phyloP scores from a whole-genome alignment of 2,797 vertebrate genomes.

The Psittacula echo region DNA sequence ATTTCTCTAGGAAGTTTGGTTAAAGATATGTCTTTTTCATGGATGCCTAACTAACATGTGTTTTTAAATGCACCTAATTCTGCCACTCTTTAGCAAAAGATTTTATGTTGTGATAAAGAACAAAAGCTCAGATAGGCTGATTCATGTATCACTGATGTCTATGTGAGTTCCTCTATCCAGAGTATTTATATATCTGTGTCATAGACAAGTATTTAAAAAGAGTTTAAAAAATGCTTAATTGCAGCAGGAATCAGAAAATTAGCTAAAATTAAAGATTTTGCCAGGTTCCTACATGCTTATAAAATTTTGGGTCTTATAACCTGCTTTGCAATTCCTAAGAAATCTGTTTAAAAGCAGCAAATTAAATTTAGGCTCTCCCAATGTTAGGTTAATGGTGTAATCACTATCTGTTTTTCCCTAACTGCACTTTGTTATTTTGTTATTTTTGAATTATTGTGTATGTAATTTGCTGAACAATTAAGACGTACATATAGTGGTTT shows the following conservation, averaged over 20 bases:
- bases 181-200: not conserved
- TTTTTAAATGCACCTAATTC: not conserved
- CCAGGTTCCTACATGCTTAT: not conserved
- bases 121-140: not conserved
- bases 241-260: not conserved
- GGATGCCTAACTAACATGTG: no score
- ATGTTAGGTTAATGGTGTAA: not conserved
- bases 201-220: accelerated
- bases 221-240: not conserved
- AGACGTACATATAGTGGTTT: not conserved
- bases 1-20: not conserved
- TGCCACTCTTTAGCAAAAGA: not conserved
- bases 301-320: not conserved
- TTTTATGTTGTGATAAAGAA: not conserved
- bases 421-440: not conserved
- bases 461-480: not conserved
- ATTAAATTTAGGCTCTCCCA: not conserved
- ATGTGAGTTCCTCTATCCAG: not conserved
- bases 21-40: not conserved
- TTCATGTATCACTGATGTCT: not conserved
- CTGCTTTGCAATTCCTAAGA: not conserved
- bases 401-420: not conserved
- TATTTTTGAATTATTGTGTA: not conserved
- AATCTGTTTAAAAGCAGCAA: not conserved
- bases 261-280: not conserved